Conservation (phyloP, 64 coral and sea anemone genomes). For the Trachythela sp. region DNA sequence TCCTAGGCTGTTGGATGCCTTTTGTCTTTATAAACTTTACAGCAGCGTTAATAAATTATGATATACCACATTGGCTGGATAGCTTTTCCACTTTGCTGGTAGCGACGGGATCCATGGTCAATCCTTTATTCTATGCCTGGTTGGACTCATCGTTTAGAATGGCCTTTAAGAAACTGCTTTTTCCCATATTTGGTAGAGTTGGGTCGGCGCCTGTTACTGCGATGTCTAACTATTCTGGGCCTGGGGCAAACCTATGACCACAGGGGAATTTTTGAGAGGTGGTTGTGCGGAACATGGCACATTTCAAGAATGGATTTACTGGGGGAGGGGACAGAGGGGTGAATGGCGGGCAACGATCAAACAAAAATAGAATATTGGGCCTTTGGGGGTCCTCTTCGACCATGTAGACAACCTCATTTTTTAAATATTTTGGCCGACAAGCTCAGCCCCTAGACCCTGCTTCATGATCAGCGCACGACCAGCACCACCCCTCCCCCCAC, state of each 20-base stretch:
- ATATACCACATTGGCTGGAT: not conserved
- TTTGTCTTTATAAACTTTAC: not conserved
- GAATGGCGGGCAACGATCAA: no score
- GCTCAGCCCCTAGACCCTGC: no score
- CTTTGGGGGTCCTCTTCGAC: no score
- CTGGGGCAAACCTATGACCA: not conserved
- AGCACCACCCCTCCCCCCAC: no score
- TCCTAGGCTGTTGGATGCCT: conserved; percentile 12
- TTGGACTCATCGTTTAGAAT: not conserved
- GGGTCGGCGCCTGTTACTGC: not conserved
- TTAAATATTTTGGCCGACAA: no score
- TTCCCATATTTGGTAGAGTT: not conserved
- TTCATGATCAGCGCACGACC: no score
- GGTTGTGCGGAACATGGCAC: not conserved
- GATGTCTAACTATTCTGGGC: not conserved
- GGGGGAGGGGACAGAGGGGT: not conserved
- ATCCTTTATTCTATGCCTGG: conserved; percentile 15
- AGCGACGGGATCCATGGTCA: not conserved
- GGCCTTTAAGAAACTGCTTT: not conserved
- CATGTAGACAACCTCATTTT: no score
- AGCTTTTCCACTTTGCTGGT: not conserved
- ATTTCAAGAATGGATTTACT: not conserved
- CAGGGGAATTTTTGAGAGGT: not conserved
- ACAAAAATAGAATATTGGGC: no score
- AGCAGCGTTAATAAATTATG: not conserved